Conservation (phyloP, 53 echinoderm and acorn worm genomes). For the Stichopus horrens region DNA sequence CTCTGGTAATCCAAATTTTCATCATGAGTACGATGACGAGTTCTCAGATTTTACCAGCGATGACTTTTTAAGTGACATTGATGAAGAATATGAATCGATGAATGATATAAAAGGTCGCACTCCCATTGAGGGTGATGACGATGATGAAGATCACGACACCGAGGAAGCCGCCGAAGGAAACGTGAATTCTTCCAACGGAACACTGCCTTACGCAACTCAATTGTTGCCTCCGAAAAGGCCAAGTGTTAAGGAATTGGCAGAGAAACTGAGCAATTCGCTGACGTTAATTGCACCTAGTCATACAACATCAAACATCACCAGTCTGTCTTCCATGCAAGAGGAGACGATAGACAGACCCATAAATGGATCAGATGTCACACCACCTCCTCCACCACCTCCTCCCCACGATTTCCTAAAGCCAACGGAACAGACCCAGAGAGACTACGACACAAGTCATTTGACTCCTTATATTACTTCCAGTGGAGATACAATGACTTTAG, state of each 20-base stretch:
- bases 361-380: not conserved
- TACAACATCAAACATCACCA: not conserved
- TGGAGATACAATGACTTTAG: not conserved
- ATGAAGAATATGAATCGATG: slow-evolving; percentile 2
- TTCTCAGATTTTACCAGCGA: slow-evolving; percentile 47
- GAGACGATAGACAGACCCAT: too few species aligned
- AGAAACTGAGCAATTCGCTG: slow-evolving; percentile 24
- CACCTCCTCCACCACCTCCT: slow-evolving; percentile 9
- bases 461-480: slow-evolving; percentile 40
- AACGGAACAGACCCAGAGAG: not conserved
- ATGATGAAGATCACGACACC: not conserved
- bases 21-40: slow-evolving; percentile 37
- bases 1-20: not conserved
- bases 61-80: slow-evolving; percentile 29
- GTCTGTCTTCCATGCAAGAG: too few species aligned
- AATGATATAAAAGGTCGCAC: not conserved
- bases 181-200: slow-evolving; percentile 22
- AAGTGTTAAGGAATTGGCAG: slow-evolving; percentile 41
- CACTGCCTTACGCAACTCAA: not conserved
- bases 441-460: slow-evolving; percentile 20
- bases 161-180: not conserved
- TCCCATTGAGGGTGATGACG: not conserved
- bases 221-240: not conserved
- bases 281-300: not conserved
- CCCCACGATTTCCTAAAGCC: not conserved